phyloP scores from a whole-genome alignment of 2,888 invertebrate species.

The Dryobotodes eremita region DNA sequence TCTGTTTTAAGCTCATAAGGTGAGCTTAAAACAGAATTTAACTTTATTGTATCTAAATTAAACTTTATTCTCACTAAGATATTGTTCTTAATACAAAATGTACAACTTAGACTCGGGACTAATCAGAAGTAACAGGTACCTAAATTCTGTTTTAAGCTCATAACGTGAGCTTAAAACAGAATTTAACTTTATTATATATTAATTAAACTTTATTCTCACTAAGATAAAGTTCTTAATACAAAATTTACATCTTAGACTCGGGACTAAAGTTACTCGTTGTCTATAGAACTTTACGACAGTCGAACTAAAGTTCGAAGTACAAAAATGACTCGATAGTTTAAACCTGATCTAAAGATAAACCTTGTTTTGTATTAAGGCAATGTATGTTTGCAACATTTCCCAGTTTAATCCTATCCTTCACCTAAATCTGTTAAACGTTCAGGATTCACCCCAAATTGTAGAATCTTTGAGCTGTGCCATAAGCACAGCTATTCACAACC shows the following conservation, averaged over 20 bases:
- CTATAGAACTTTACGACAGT: neutral
- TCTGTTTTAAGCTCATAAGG: neutral
- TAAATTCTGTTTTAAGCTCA: neutral
- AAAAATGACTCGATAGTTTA: neutral
- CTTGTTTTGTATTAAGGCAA: too few relatives aligned
- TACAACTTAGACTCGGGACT: neutral
- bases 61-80: neutral
- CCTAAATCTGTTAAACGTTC: neutral
- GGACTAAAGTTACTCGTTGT: neutral
- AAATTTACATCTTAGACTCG: neutral
- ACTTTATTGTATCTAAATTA: too few relatives aligned
- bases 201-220: neutral
- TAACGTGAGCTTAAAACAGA: too few relatives aligned
- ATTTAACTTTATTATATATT: neutral
- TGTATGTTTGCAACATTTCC: too few relatives aligned
- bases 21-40: too few relatives aligned
- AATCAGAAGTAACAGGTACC: neutral
- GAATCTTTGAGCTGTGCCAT: neutral
- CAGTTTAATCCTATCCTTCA: neutral
- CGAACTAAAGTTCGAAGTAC: neutral
- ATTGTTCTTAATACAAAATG: neutral
- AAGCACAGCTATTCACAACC: too few relatives aligned
- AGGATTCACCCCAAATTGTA: neutral
- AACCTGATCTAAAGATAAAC: neutral
- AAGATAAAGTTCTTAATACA: neutral